These are phyloP conservation scores for Mamestra configurata DNA, from an alignment of 1,140 invertebrate species.

Conservation along the genomic window DNA sequence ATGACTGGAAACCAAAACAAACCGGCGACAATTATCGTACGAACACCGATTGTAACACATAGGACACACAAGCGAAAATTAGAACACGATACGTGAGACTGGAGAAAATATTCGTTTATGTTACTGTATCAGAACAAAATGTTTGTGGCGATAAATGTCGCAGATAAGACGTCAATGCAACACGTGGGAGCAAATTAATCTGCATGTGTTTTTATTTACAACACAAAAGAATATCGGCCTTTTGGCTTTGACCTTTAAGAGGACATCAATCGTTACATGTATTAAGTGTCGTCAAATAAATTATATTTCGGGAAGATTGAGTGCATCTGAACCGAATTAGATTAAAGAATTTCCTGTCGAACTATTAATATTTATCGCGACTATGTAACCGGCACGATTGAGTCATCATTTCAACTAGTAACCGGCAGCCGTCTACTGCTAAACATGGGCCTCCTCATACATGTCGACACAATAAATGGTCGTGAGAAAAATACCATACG, in stretches of 20 bases:
- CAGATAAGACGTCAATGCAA: constrained; percentile 2
- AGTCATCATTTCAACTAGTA: neutral
- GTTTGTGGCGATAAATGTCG: neutral
- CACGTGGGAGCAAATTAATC: constrained; percentile 9
- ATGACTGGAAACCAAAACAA: constrained; percentile 63
- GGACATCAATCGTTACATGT: neutral
- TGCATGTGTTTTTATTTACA: constrained; percentile 32
- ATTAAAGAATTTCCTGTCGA: neutral
- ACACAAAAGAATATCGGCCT: neutral
- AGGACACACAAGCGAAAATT: constrained; percentile 23
- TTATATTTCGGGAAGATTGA: neutral
- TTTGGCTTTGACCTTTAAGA: neutral
- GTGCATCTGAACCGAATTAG: neutral
- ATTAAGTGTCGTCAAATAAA: neutral
- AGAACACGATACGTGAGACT: neutral
- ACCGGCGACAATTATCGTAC: constrained; percentile 45
- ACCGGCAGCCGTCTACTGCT: neutral
- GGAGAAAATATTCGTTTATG: neutral
- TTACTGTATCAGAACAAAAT: constrained; percentile 10
- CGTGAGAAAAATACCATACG: neutral
- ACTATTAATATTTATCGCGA: neutral
- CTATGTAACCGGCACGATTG: neutral
- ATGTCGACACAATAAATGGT: neutral
- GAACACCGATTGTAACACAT: constrained; percentile 45
- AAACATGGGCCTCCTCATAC: neutral